Base-by-base conservation (phyloP, 2,888 invertebrate genomes). In the Patella pellucida region DNA sequence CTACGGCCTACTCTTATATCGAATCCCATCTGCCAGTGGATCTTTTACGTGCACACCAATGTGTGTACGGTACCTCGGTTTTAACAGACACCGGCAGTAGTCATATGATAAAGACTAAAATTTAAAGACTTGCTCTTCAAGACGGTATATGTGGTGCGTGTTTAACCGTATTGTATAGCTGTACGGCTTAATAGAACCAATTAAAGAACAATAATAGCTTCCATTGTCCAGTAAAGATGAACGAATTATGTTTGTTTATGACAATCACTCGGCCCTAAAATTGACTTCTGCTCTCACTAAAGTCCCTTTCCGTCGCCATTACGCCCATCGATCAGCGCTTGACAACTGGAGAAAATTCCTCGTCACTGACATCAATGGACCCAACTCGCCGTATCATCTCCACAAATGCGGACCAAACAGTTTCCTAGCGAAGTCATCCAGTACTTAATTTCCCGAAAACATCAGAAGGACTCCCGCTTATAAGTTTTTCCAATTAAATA, bases 381-480 rank as follows among this genome's bases (percentile, higher is more conserved):
- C 62, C 62, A 62, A 23, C 19, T 62, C 62, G 14, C 62, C 62
- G 14, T 62, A 14, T 12, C 62, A 62, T 62, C 11, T 19, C 14
- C 62, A 23, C 23, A 62, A 62, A 62, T 62, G 14, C 19, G 23
- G 23, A 62, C 19, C 23, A 23, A 62, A 62, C 23, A 62, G 62
- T 23, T 23, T 23, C 62, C 62, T 62, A 19, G 23, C 23, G 19
- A 62, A 23, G 62, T 23, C 62, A 19, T 62, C 62, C 19, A 62
- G 62, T 62, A 14, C 62, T 62, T 62, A 62, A 62, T 62, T 62
- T 62, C 62, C 62, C 62, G 62, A 62, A 62, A 62, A 62, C 62
- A 62, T 62, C 62, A 62, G 62, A 23, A 2, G 62, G 23, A 62
- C 14, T 62, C 15, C 19, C 19, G 19, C 19, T 19, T 62, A 19